These are phyloP conservation scores for Eufriesea mexicana DNA, from an alignment of 1,140 invertebrate genomes.

Conservation along the genomic window DNA sequence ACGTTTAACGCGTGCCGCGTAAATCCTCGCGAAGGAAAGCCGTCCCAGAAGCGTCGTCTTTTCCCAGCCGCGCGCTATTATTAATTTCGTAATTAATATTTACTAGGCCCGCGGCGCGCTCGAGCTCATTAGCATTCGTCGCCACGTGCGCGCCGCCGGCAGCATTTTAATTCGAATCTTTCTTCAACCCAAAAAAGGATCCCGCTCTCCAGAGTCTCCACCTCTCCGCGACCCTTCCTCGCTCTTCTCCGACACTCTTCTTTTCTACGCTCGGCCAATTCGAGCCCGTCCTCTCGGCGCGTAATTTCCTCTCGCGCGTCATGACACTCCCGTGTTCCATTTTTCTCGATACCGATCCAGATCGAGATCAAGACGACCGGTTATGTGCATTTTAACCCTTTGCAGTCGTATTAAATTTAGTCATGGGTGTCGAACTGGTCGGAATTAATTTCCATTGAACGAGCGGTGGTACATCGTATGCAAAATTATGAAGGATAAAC, in stretches of 20 bases:
- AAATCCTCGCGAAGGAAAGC: slow-evolving; percentile 28
- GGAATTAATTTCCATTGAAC: too few relatives aligned
- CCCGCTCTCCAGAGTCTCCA: slow-evolving; percentile 21
- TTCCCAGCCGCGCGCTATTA: slow-evolving; percentile 36
- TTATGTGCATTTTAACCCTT: too few relatives aligned
- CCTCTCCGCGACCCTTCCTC: neutral
- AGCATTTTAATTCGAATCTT: slow-evolving; percentile 72
- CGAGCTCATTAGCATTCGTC: slow-evolving; percentile 70
- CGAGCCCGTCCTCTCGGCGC: neutral
- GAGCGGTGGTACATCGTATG: too few relatives aligned
- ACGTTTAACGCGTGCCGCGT: slow-evolving; percentile 37
- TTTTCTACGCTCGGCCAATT: neutral
- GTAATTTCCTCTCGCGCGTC: neutral
- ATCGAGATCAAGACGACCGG: too few relatives aligned
- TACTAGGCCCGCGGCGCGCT: slow-evolving; percentile 52
- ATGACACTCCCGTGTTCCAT: too few relatives aligned
- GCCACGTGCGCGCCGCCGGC: slow-evolving; percentile 35
- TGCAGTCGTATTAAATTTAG: too few relatives aligned
- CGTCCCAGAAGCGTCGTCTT: slow-evolving; percentile 40
- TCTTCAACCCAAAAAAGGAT: slow-evolving; percentile 59
- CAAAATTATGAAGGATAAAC: too few relatives aligned
- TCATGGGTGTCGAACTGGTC: too few relatives aligned
- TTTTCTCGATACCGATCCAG: neutral
- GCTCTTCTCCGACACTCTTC: neutral
- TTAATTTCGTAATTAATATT: slow-evolving; percentile 69